Evolutionary conservation across 2,888 invertebrate species (phyloP).

Genomic region (Synanthedon tipuliformis): DNA sequence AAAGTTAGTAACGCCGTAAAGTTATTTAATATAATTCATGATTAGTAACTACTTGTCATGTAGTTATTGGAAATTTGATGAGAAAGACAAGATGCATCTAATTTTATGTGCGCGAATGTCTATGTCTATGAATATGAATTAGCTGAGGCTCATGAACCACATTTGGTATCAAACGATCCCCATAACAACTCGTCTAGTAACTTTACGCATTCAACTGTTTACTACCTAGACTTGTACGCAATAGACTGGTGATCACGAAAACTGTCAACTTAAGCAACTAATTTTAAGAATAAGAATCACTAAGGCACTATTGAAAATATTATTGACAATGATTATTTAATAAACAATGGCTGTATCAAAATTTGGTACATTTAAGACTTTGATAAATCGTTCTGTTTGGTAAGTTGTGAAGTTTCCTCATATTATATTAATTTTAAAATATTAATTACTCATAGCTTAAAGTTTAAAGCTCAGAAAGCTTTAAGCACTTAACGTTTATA

Average conservation of each 20-base stretch:
- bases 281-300: no score
- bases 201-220: conserved; percentile 25
- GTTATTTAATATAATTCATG: conserved; percentile 17
- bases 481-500: no score
- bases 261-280: conserved; percentile 8
- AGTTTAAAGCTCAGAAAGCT: no score
- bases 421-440: no score
- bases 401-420: no score
- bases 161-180: neutral
- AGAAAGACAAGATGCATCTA: neutral
- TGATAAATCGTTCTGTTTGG: no score
- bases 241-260: conserved; percentile 15
- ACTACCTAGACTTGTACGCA: conserved; percentile 13
- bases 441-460: no score
- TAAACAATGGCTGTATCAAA: no score
- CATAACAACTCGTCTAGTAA: conserved; percentile 17
- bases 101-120: neutral
- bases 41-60: conserved; percentile 7
- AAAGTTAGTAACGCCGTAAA: no score
- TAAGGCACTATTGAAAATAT: no score
- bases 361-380: no score
- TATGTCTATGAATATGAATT: neutral
- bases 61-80: conserved; percentile 4
- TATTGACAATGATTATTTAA: no score
- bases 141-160: neutral